A percentile compares a stretch with the other conserved stretches of the same genome.
Conservation (phyloP, 2,888 invertebrate species). For the Dioctria linearis region DNA sequence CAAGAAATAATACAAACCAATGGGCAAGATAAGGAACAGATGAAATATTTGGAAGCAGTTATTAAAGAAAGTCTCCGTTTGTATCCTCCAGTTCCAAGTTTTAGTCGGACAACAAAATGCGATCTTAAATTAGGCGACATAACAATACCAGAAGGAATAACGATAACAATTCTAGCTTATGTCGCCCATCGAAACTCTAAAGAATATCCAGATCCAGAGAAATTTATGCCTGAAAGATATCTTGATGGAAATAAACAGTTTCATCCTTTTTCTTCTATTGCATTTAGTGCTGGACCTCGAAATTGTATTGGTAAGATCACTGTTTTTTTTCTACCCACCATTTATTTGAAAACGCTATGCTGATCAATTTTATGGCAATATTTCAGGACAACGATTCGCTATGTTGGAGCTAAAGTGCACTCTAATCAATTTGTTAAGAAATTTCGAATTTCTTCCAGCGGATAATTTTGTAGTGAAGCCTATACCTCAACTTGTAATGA, state of each 20-base stretch:
- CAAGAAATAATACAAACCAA: slow-evolving; percentile 68
- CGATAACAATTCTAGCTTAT: slow-evolving; percentile 68
- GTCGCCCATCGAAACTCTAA: slow-evolving; percentile 71
- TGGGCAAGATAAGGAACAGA: slow-evolving; percentile 67
- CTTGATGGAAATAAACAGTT: slow-evolving; percentile 58
- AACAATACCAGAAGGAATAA: slow-evolving; percentile 69
- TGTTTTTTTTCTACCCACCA: too few relatives aligned
- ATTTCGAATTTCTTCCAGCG: too few relatives aligned
- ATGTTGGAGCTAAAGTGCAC: too few relatives aligned
- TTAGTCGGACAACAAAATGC: slow-evolving; percentile 70
- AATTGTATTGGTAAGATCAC: slow-evolving; percentile 67
- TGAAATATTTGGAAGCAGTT: slow-evolving; percentile 74
- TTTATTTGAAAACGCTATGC: too few relatives aligned
- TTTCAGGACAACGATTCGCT: too few relatives aligned
- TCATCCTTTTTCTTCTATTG: slow-evolving; percentile 67
- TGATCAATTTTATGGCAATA: too few relatives aligned
- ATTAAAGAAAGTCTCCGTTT: slow-evolving; percentile 75
- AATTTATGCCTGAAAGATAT: slow-evolving; percentile 68
- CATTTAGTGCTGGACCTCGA: slow-evolving; percentile 69
- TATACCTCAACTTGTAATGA: too few relatives aligned
- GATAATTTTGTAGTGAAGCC: too few relatives aligned
- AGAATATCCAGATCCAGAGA: slow-evolving; percentile 71
- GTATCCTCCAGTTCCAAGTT: slow-evolving; percentile 73
- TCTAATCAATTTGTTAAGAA: too few relatives aligned
- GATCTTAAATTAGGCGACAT: slow-evolving; percentile 70